These are phyloP conservation scores for Andrena fulva DNA, from an alignment of 2,888 invertebrate species.

Conservation along the genomic window DNA sequence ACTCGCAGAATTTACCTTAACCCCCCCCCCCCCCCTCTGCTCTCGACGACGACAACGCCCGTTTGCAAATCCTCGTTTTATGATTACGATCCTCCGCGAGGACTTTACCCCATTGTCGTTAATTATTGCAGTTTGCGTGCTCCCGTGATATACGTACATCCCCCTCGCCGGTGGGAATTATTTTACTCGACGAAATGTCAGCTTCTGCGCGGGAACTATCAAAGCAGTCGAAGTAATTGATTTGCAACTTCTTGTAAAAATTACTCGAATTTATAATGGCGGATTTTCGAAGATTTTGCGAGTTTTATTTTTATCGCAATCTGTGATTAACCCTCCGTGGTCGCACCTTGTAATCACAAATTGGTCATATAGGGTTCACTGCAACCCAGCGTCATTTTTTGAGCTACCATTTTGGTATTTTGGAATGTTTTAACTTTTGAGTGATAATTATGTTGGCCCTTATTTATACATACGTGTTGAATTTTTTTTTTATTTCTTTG, in stretches of 20 bases:
- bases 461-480: too few relatives aligned
- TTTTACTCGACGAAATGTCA: neutral
- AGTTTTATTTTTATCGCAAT: too few relatives aligned
- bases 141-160: neutral
- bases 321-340: neutral
- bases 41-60: neutral
- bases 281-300: too few relatives aligned
- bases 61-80: constrained; percentile 25
- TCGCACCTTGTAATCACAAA: too few relatives aligned
- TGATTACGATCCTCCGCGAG: constrained; percentile 17
- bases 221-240: neutral
- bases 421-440: neutral
- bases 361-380: too few relatives aligned
- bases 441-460: neutral
- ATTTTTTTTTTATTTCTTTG: too few relatives aligned
- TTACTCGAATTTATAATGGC: neutral
- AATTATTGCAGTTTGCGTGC: neutral
- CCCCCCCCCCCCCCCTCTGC: neutral
- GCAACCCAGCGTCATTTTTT: too few relatives aligned
- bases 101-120: constrained; percentile 2
- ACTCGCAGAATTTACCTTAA: constrained; percentile 41
- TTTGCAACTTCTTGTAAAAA: neutral
- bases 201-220: neutral
- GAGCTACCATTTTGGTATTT: too few relatives aligned
- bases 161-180: neutral